Conservation (phyloP, 2,888 invertebrate genomes). For the Drosophila mayaguana region DNA sequence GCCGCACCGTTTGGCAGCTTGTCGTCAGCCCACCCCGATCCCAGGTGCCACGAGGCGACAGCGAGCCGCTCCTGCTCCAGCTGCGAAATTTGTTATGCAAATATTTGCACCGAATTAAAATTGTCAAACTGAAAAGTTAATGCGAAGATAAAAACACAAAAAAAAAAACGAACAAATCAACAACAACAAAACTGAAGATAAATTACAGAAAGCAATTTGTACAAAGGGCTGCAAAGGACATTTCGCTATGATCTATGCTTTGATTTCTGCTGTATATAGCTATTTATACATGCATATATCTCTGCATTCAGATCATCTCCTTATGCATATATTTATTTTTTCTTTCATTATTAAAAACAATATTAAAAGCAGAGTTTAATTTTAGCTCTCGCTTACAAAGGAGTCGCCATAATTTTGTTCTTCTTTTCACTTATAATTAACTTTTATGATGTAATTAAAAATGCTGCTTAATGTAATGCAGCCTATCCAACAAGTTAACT, state of each 20-base stretch:
- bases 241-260: conserved; percentile 1
- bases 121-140: conserved; percentile 55
- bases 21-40: conserved; percentile 31
- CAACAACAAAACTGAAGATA: conserved; percentile 1
- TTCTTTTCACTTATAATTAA: conserved; percentile 45
- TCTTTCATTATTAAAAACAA: background rate
- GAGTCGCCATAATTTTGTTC: conserved; percentile 3
- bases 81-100: conserved; percentile 61
- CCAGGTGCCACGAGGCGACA: conserved; percentile 46
- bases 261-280: background rate
- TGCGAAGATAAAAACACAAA: background rate
- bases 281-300: background rate
- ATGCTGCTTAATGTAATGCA: conserved; percentile 46
- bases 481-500: conserved; percentile 48
- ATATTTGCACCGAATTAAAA: conserved; percentile 75
- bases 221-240: too few species aligned
- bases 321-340: background rate
- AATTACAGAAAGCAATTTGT: background rate
- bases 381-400: conserved; percentile 24
- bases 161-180: too few species aligned
- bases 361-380: conserved; percentile 24
- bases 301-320: background rate
- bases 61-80: background rate
- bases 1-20: conserved; percentile 49
- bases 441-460: conserved; percentile 55